Conservation (phyloP, 2,113 vertebrate genomes). For the Otis tarda region DNA sequence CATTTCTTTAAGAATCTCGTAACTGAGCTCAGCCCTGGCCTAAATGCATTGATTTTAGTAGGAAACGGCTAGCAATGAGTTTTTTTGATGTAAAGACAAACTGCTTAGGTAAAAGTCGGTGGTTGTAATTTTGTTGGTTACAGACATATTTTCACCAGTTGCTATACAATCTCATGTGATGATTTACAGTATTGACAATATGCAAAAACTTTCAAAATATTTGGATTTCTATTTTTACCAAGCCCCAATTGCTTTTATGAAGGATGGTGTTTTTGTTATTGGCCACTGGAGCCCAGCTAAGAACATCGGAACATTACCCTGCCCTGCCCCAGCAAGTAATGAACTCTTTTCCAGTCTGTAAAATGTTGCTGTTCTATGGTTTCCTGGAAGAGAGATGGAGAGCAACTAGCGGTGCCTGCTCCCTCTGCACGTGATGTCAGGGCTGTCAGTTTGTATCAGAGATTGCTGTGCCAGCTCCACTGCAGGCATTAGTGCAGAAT, state of each 20-base stretch:
- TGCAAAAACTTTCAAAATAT: neutral
- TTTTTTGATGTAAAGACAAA: neutral
- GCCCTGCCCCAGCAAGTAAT: conserved; percentile 5
- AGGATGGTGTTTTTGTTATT: neutral
- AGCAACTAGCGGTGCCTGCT: neutral
- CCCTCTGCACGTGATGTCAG: neutral
- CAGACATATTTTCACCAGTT: neutral
- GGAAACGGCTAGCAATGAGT: neutral
- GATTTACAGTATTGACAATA: neutral
- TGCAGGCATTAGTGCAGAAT: neutral
- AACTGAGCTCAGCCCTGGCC: neutral
- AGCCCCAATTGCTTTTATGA: neutral
- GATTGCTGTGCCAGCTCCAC: neutral
- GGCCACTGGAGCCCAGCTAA: neutral
- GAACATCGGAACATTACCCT: neutral
- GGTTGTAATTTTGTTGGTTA: neutral
- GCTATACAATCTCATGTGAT: neutral
- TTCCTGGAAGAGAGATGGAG: conserved; percentile 3
- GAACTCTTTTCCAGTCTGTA: neutral
- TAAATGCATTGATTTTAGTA: neutral
- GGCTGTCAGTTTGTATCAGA: neutral
- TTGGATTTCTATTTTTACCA: conserved; percentile 37
- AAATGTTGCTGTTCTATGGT: neutral
- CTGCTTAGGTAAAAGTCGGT: neutral
- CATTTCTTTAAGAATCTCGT: neutral